These are phyloP conservation scores for Catharus fuscescens DNA, from an alignment of 2,113 vertebrate species.

Conservation along the genomic window DNA sequence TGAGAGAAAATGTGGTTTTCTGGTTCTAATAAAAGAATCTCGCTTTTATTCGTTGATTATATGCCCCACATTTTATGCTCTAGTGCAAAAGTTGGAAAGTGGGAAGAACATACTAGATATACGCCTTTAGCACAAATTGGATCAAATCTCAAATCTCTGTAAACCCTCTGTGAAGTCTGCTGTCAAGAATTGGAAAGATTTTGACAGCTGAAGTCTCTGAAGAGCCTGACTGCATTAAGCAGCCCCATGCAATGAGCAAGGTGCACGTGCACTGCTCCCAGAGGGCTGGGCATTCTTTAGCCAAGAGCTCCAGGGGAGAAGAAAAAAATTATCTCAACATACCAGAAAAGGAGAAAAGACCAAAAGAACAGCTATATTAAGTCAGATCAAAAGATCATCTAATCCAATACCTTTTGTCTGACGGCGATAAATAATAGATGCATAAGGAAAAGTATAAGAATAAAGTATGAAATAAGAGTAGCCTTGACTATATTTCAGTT, in stretches of 20 bases:
- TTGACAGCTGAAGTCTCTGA: conserved; percentile 52
- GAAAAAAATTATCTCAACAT: background rate
- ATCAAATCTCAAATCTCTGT: conserved; percentile 22
- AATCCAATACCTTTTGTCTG: background rate
- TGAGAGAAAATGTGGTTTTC: background rate
- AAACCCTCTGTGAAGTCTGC: conserved; percentile 5
- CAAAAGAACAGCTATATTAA: background rate
- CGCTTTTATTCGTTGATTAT: background rate
- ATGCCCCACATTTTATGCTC: background rate
- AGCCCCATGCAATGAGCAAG: background rate
- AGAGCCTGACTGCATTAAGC: conserved; percentile 24
- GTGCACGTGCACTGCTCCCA: background rate
- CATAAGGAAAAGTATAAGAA: background rate
- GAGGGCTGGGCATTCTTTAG: background rate
- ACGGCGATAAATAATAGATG: background rate
- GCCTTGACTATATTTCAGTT: background rate
- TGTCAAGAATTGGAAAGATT: conserved; percentile 18
- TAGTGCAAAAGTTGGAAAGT: conserved; percentile 1
- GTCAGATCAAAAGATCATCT: background rate
- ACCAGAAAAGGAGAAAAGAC: background rate
- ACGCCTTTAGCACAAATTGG: conserved; percentile 36
- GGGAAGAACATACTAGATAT: background rate
- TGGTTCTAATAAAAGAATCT: background rate
- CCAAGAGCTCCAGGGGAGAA: background rate
- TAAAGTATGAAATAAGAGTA: background rate